These are phyloP conservation scores for Crambe crambe DNA, from an alignment of 37 sponge, comb jelly and placozoan genomes.

Conservation along the genomic window DNA sequence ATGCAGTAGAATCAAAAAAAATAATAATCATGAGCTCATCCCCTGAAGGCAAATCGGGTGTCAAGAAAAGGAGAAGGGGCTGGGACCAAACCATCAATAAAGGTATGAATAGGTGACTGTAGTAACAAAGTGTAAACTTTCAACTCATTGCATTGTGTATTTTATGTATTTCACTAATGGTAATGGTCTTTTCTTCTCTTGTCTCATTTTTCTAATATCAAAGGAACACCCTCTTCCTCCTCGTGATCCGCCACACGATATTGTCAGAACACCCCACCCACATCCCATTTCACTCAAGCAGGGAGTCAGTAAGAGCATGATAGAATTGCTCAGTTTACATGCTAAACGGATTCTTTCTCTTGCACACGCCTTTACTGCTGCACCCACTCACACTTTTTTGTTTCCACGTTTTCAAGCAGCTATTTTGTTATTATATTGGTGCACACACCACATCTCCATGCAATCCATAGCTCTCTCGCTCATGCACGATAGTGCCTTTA, in stretches of 20 bases:
- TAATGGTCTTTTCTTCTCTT: neutral
- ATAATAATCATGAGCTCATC: neutral
- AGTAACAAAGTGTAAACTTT: slow-evolving; percentile 1
- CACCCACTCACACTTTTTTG: neutral
- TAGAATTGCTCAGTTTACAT: neutral
- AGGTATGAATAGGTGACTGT: neutral
- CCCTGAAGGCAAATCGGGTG: neutral
- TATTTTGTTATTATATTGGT: neutral
- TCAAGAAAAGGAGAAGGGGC: slow-evolving; percentile 27
- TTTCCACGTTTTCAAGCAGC: slow-evolving; percentile 13
- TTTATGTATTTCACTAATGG: neutral
- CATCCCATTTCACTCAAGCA: neutral
- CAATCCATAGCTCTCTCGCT: slow-evolving; percentile 2
- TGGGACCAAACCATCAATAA: slow-evolving; percentile 10
- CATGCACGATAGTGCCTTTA: neutral
- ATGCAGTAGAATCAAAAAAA: too few species aligned
- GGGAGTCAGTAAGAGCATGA: neutral
- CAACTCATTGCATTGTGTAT: too few species aligned
- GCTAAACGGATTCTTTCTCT: neutral
- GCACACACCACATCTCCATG: slow-evolving; percentile 19
- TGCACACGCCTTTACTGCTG: neutral
- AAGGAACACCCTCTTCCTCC: neutral
- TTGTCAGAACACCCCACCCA: neutral
- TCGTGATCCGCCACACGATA: neutral
- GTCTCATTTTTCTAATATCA: neutral